These are phyloP conservation scores for Anagyrus pseudococci DNA, from an alignment of 2,888 invertebrate species.

Conservation along the genomic window DNA sequence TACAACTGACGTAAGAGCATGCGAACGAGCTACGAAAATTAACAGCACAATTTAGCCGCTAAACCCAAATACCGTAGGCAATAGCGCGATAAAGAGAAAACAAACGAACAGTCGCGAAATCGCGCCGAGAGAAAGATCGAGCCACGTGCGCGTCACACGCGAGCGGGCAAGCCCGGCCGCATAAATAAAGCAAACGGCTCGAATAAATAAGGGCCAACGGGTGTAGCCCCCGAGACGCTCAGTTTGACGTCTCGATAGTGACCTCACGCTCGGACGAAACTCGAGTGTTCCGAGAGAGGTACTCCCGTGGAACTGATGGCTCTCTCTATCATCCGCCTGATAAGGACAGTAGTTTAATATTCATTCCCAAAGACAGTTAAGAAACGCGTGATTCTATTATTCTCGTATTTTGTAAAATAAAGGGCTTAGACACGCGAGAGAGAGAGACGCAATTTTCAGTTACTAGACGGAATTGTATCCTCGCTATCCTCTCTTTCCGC, in stretches of 20 bases:
- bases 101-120: too few species aligned
- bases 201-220: conserved; percentile 27
- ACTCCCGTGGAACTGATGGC: conserved; percentile 8
- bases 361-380: too few species aligned
- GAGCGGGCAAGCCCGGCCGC: not conserved
- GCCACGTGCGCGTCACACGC: not conserved
- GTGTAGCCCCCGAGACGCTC: not conserved
- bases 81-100: too few species aligned
- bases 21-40: too few species aligned
- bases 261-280: conserved; percentile 26
- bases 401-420: too few species aligned
- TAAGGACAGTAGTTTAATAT: too few species aligned
- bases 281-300: not conserved
- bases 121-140: too few species aligned
- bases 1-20: too few species aligned
- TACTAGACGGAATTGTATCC: conserved; percentile 15
- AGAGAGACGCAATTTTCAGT: conserved; percentile 25
- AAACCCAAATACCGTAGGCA: too few species aligned
- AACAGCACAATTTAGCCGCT: too few species aligned
- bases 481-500: not conserved
- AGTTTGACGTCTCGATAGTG: conserved; percentile 16
- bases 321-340: conserved; percentile 13
- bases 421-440: too few species aligned
- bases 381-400: too few species aligned
- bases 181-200: conserved; percentile 24